A percentile compares a stretch with the other conserved stretches of the same genome.
These are phyloP conservation scores for Rhorus exstirpatorius DNA, from an alignment of 2,888 invertebrate species.

Conservation along the genomic window DNA sequence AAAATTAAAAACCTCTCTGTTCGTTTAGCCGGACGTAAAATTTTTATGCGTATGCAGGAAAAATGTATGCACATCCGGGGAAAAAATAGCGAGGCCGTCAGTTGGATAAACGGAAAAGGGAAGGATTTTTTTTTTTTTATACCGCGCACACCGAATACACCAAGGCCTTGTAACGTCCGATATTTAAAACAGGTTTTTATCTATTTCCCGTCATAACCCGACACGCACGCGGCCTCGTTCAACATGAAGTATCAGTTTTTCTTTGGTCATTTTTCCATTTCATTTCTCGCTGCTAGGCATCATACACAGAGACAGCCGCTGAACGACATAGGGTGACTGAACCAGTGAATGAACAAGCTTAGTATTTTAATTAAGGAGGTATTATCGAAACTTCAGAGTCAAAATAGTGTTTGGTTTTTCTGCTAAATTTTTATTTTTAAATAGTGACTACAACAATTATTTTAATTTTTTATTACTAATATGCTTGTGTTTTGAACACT, in stretches of 20 bases:
- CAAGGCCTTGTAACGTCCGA: constrained; percentile 41
- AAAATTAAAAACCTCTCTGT: constrained; percentile 74
- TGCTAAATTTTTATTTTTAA: too few relatives aligned
- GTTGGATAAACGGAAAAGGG: constrained; percentile 25
- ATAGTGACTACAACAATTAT: too few relatives aligned
- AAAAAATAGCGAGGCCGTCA: constrained; percentile 36
- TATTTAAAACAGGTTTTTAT: constrained; percentile 56
- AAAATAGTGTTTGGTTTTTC: too few relatives aligned
- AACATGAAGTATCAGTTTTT: constrained; percentile 28
- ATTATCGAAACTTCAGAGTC: too few relatives aligned
- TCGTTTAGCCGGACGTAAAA: constrained; percentile 32
- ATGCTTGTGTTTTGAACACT: too few relatives aligned
- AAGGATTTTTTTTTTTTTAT: constrained; percentile 39
- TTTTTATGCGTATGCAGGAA: constrained; percentile 35
- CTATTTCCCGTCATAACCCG: constrained; percentile 45
- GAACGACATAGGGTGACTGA: too few relatives aligned
- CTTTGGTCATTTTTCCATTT: not conserved
- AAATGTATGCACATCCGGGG: too few relatives aligned
- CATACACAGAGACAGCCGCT: not conserved
- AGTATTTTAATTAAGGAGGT: too few relatives aligned
- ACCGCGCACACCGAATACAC: constrained; percentile 32
- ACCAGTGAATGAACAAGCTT: too few relatives aligned
- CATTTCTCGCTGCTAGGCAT: not conserved
- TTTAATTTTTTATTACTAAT: too few relatives aligned
- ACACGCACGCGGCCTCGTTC: not conserved